Evolutionary conservation across 2,888 invertebrate genomes (phyloP).

Genomic region (Hesperia comma): DNA sequence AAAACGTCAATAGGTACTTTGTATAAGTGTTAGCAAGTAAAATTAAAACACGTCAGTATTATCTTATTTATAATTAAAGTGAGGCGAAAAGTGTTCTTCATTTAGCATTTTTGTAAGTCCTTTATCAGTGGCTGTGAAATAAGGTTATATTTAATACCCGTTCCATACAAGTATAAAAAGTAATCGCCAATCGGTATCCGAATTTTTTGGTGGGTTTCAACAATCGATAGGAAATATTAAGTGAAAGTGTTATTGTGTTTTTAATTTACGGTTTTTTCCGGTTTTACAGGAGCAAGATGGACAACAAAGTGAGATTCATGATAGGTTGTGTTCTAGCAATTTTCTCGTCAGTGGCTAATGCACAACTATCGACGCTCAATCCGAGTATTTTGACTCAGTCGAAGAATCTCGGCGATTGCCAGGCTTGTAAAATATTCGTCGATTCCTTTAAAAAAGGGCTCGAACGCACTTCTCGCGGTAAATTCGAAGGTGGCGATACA

Average conservation of each 20-base stretch:
- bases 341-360: constrained; percentile 52
- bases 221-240: constrained; percentile 3
- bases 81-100: constrained; percentile 13
- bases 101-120: constrained; percentile 22
- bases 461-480: constrained; percentile 91
- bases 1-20: constrained; percentile 52
- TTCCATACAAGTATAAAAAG: not conserved
- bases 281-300: constrained; percentile 60
- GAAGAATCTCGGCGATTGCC: constrained; percentile 88
- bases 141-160: constrained; percentile 22
- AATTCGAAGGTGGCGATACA: constrained; percentile 96
- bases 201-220: constrained; percentile 8
- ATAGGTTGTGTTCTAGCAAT: constrained; percentile 44
- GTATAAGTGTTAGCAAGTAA: constrained; percentile 53
- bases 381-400: constrained; percentile 62
- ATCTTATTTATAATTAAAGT: constrained; percentile 37
- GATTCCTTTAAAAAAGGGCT: constrained; percentile 92
- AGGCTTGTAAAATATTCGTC: constrained; percentile 89
- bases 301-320: constrained; percentile 41
- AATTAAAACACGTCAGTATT: constrained; percentile 72
- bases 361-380: constrained; percentile 59
- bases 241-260: constrained; percentile 26
- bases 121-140: constrained; percentile 47
- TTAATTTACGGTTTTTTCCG: constrained; percentile 36
- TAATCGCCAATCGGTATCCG: not conserved